phyloP scores from a whole-genome alignment of 1,140 invertebrate species.

The Lepidostoma basale region DNA sequence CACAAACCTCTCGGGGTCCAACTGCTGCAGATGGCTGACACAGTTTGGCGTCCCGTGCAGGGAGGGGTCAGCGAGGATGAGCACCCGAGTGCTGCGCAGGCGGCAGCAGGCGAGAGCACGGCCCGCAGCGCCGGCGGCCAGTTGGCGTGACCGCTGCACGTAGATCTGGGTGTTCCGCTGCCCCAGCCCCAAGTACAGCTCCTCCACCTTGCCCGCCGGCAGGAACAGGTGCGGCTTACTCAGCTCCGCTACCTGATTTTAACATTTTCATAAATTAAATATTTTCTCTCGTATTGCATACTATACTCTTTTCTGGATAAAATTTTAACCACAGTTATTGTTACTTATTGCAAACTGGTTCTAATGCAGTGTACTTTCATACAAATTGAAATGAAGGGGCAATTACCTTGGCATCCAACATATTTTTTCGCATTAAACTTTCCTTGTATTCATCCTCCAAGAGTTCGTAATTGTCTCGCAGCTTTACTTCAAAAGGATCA shows the following conservation, averaged over 20 bases:
- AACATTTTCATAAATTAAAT: constrained; percentile 8
- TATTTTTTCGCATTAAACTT: constrained; percentile 87
- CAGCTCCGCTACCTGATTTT: constrained; percentile 68
- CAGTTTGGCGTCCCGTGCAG: constrained; percentile 85
- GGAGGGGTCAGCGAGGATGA: constrained; percentile 85
- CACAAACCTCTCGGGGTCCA: constrained; percentile 75
- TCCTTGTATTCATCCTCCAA: constrained; percentile 96
- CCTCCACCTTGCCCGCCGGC: constrained; percentile 86
- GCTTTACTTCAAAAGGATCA: constrained; percentile 97
- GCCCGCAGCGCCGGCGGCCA: constrained; percentile 68
- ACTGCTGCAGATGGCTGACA: constrained; percentile 72
- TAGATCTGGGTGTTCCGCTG: constrained; percentile 95
- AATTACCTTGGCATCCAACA: constrained; percentile 86
- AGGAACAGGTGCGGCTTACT: constrained; percentile 82
- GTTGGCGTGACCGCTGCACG: constrained; percentile 73
- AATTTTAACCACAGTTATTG: no score
- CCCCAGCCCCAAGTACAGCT: constrained; percentile 82
- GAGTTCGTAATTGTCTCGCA: constrained; percentile 95
- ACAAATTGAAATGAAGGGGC: no score
- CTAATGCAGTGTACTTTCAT: no score
- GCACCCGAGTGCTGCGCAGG: constrained; percentile 70
- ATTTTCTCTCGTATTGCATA: not conserved
- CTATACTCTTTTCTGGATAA: no score
- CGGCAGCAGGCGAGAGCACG: constrained; percentile 46
- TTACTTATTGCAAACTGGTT: no score